phyloP scores from a whole-genome alignment of 1,140 invertebrate species.

The Drosophila watanabei region DNA sequence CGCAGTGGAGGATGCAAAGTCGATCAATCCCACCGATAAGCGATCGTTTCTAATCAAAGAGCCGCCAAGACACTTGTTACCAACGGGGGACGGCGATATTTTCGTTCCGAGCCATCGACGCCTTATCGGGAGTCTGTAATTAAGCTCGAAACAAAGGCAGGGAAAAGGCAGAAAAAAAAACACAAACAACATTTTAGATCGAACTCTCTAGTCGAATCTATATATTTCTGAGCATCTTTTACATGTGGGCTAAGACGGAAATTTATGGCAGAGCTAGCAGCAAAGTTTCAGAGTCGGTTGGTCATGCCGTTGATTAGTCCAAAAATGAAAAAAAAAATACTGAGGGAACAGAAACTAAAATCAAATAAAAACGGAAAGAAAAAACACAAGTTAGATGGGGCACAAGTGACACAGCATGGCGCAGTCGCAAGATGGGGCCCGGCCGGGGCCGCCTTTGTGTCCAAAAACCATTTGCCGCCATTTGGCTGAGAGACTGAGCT shows the following conservation, averaged over 20 bases:
- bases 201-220: slow-evolving; percentile 31
- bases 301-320: slow-evolving; percentile 77
- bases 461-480: slow-evolving; percentile 71
- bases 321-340: slow-evolving; percentile 38
- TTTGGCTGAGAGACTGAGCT: slow-evolving; percentile 54
- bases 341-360: slow-evolving; percentile 14
- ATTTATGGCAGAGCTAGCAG: slow-evolving; percentile 69
- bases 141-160: slow-evolving; percentile 51
- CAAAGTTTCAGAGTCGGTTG: slow-evolving; percentile 55
- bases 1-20: slow-evolving; percentile 10
- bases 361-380: slow-evolving; percentile 33
- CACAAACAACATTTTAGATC: slow-evolving; percentile 26
- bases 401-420: slow-evolving; percentile 82
- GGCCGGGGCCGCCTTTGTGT: slow-evolving; percentile 63
- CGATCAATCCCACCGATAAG: slow-evolving; percentile 49
- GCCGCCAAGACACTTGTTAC: slow-evolving; percentile 76
- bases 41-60: slow-evolving; percentile 54
- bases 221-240: slow-evolving; percentile 39
- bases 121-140: slow-evolving; percentile 74
- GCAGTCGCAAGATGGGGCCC: slow-evolving; percentile 41
- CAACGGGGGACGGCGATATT: slow-evolving; percentile 41
- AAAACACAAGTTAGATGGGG: slow-evolving; percentile 49
- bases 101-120: slow-evolving; percentile 58
- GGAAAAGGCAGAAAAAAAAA: slow-evolving; percentile 17
- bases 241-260: slow-evolving; percentile 72